Evolutionary conservation across 2,797 vertebrate genomes (phyloP).

Genomic region (Enteromius trimaculatus): DNA sequence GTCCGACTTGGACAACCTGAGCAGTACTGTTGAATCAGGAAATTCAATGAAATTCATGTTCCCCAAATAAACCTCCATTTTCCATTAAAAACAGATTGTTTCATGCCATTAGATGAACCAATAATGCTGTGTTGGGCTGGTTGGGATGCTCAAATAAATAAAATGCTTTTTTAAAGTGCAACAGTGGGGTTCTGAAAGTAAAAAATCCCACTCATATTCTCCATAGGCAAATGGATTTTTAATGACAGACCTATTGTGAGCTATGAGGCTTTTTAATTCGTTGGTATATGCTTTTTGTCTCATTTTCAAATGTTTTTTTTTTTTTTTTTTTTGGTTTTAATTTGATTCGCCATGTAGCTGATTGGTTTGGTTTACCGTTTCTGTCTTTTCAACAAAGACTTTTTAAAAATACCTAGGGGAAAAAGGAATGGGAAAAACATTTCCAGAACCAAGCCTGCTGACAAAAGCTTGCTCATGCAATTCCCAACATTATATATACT

Average conservation of each 20-base stretch:
- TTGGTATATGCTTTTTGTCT: background rate
- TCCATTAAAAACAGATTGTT: background rate
- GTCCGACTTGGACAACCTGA: background rate
- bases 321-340: background rate
- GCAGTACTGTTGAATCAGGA: background rate
- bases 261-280: background rate
- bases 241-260: constrained; percentile 3
- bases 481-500: background rate
- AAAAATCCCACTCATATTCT: background rate
- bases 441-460: background rate
- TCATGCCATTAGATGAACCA: background rate
- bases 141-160: constrained; percentile 4
- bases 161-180: background rate
- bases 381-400: background rate
- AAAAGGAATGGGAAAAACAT: background rate
- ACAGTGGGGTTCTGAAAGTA: background rate
- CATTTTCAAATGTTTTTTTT: background rate
- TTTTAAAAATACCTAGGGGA: background rate
- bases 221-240: background rate
- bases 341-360: background rate
- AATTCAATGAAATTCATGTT: background rate
- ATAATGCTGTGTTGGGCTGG: background rate
- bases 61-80: background rate
- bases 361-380: background rate
- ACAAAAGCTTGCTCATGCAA: background rate